These are phyloP conservation scores for Noctua pronuba DNA, from an alignment of 2,888 invertebrate species.

Conservation along the genomic window DNA sequence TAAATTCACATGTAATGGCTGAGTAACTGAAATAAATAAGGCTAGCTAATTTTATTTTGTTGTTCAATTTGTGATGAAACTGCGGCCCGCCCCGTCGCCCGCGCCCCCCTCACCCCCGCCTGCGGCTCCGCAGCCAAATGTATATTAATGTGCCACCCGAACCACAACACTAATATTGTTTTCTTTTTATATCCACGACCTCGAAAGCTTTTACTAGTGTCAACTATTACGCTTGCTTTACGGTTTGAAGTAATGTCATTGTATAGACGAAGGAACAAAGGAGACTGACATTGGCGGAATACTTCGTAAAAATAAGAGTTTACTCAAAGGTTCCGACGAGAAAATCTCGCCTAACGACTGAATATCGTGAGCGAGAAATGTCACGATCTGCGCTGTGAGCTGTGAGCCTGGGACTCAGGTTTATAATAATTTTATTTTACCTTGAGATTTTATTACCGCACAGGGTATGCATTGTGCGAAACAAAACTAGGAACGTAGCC, in stretches of 20 bases:
- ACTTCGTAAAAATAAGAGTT: slow-evolving; percentile 69
- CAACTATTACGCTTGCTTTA: slow-evolving; percentile 85
- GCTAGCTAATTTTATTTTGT: slow-evolving; percentile 83
- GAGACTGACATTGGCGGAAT: slow-evolving; percentile 65
- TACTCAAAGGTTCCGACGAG: slow-evolving; percentile 63
- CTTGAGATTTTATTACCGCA: slow-evolving; percentile 47
- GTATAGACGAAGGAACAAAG: slow-evolving; percentile 74
- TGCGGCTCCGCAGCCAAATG: slow-evolving; percentile 80
- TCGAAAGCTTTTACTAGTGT: slow-evolving; percentile 86
- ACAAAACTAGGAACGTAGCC: slow-evolving; percentile 1
- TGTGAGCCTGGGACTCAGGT: slow-evolving; percentile 48
- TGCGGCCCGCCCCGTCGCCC: slow-evolving; percentile 73
- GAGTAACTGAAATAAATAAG: slow-evolving; percentile 69
- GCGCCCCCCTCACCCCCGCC: slow-evolving; percentile 47
- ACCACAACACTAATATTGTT: slow-evolving; percentile 86
- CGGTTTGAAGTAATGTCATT: slow-evolving; percentile 80
- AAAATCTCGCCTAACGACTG: slow-evolving; percentile 70
- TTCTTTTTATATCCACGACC: slow-evolving; percentile 85
- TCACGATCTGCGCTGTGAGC: slow-evolving; percentile 58
- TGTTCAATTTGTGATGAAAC: slow-evolving; percentile 85
- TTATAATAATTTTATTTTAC: slow-evolving; percentile 66
- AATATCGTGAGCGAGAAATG: slow-evolving; percentile 68
- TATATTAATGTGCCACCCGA: slow-evolving; percentile 87
- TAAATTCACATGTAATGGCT: slow-evolving; percentile 66
- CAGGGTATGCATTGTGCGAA: slow-evolving; percentile 33